Evolutionary conservation across 2,113 vertebrate species (phyloP).

Genomic region (Romanogobio albipinnatus): DNA sequence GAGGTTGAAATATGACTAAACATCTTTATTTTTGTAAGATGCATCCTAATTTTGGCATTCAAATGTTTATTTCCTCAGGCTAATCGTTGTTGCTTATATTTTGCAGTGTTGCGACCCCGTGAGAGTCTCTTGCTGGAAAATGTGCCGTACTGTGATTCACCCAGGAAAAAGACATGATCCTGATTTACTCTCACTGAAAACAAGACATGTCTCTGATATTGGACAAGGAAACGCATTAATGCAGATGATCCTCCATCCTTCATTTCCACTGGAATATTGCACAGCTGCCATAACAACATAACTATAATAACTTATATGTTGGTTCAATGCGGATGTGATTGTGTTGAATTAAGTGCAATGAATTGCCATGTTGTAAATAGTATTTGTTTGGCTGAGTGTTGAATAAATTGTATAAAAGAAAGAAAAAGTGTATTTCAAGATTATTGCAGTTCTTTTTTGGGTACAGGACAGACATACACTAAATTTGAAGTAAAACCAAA

Average conservation of each 20-base stretch:
- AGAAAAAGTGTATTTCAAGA: not conserved
- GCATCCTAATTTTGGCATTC: too few species aligned
- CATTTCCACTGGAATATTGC: not conserved
- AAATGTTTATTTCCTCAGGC: not conserved
- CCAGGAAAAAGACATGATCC: conserved; percentile 68
- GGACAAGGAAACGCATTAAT: not conserved
- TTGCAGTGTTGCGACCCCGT: conserved; percentile 74
- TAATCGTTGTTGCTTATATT: not conserved
- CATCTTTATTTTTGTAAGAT: too few species aligned
- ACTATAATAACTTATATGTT: conserved; percentile 1
- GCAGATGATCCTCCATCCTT: not conserved
- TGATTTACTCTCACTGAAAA: conserved; percentile 10
- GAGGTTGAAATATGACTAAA: too few species aligned
- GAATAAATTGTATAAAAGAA: not conserved
- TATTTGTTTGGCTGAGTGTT: not conserved
- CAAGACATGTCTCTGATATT: not conserved
- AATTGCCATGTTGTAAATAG: not conserved
- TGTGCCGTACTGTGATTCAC: conserved; percentile 75
- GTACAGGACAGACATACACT: not conserved
- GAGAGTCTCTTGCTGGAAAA: conserved; percentile 74
- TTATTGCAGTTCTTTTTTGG: not conserved
- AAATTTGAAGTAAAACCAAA: not conserved
- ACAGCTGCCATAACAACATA: not conserved
- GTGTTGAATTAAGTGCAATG: not conserved
- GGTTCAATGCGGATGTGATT: not conserved